Conservation (phyloP, 2,888 invertebrate genomes). For the Blastobasis adustella region DNA sequence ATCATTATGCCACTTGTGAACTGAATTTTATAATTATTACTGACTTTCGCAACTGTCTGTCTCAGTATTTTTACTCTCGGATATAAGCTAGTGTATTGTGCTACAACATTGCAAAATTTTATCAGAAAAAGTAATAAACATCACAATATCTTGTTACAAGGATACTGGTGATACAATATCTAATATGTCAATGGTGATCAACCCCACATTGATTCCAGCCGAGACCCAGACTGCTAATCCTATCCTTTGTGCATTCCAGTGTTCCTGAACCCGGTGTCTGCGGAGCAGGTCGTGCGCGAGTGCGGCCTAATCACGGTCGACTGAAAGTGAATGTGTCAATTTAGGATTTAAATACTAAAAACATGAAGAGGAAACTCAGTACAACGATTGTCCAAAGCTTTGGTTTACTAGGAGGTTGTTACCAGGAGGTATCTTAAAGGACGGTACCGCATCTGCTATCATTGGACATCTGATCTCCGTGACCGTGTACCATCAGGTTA, state of each 20-base stretch:
- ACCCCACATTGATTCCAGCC: not conserved
- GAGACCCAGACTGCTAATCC: not conserved
- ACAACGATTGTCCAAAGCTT: not conserved
- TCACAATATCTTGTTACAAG: not conserved
- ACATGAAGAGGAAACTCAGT: no score
- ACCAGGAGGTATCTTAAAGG: not conserved
- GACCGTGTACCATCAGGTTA: not conserved
- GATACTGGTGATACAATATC: not conserved
- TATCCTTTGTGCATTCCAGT: slow-evolving; percentile 49
- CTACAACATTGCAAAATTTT: not conserved
- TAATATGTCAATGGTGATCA: not conserved
- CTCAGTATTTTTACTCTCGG: not conserved
- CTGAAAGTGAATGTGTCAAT: slow-evolving; percentile 29
- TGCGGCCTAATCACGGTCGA: slow-evolving; percentile 78
- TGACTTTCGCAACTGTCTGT: not conserved
- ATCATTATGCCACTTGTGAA: not conserved
- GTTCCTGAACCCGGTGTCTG: slow-evolving; percentile 81
- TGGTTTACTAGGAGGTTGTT: not conserved
- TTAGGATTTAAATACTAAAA: slow-evolving; percentile 8
- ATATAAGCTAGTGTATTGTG: not conserved
- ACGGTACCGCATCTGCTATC: not conserved
- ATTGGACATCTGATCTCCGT: not conserved
- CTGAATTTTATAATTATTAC: no score
- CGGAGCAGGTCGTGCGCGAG: slow-evolving; percentile 85
- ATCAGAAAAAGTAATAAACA: not conserved